A percentile compares a stretch with the other conserved stretches of the same genome.
Evolutionary conservation across 2,113 vertebrate species (phyloP).

Genomic region (Polypterus senegalus): DNA sequence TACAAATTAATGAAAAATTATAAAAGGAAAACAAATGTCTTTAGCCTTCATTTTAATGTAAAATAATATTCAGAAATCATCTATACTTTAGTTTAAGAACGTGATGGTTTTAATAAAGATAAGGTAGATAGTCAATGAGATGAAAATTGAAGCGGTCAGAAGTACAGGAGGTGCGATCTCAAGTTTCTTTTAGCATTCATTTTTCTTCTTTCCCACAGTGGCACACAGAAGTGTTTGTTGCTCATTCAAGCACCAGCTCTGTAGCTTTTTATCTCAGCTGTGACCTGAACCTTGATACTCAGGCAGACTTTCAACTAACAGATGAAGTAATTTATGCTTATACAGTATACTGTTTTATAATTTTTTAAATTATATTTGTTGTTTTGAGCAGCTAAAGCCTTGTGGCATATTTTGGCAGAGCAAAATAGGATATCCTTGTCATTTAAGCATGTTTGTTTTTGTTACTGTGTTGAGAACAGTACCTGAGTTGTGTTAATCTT

Average conservation of each 20-base stretch:
- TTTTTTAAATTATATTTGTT: background rate
- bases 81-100: too few species aligned
- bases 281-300: background rate
- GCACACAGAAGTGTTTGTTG: too few species aligned
- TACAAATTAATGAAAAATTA: too few species aligned
- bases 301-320: background rate
- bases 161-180: too few species aligned
- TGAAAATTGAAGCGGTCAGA: too few species aligned
- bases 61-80: too few species aligned
- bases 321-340: constrained; percentile 5
- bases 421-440: constrained; percentile 2
- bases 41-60: too few species aligned
- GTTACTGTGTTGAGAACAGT: background rate
- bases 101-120: too few species aligned
- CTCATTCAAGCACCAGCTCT: background rate
- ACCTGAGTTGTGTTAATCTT: background rate
- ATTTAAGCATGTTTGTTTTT: background rate
- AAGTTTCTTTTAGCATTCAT: too few species aligned
- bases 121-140: too few species aligned
- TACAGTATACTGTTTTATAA: background rate
- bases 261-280: background rate
- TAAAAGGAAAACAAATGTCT: too few species aligned
- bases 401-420: constrained; percentile 5
- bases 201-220: too few species aligned
- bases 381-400: constrained; percentile 1